These are phyloP conservation scores for Hemithea aestivaria DNA, from an alignment of 2,888 invertebrate genomes.

Conservation along the genomic window DNA sequence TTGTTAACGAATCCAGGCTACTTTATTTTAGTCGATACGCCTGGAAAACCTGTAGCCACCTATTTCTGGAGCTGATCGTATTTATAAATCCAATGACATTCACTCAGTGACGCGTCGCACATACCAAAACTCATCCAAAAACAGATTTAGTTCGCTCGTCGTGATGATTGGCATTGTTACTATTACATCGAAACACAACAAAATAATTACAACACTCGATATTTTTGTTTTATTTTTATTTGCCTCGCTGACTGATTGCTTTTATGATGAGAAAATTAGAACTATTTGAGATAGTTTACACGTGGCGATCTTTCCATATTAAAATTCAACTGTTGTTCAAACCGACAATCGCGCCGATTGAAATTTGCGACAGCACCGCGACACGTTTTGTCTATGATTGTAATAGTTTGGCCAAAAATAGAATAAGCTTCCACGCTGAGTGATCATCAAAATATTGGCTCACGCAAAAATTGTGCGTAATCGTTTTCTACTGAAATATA, in stretches of 20 bases:
- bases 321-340: too few species aligned
- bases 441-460: too few species aligned
- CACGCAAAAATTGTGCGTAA: too few species aligned
- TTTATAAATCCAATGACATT: slow-evolving; percentile 80
- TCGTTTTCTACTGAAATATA: too few species aligned
- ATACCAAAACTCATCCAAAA: slow-evolving; percentile 79
- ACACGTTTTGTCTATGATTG: too few species aligned
- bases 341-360: too few species aligned
- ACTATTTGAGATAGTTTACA: too few species aligned
- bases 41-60: slow-evolving; percentile 80
- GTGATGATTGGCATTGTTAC: slow-evolving; percentile 72
- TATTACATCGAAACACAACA: slow-evolving; percentile 41
- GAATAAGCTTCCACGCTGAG: too few species aligned
- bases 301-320: too few species aligned
- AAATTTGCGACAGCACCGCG: too few species aligned
- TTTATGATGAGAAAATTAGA: too few species aligned
- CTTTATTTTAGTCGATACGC: slow-evolving; percentile 79
- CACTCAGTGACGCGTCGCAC: slow-evolving; percentile 73
- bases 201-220: slow-evolving; percentile 7
- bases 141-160: slow-evolving; percentile 72
- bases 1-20: slow-evolving; percentile 79
- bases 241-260: not conserved
- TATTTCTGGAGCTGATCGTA: slow-evolving; percentile 80
- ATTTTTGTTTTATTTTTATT: slow-evolving; percentile 10
- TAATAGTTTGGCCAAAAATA: too few species aligned